Evolutionary conservation across 2,797 vertebrate species (phyloP).

Genomic region (Synaphobranchus kaupii): DNA sequence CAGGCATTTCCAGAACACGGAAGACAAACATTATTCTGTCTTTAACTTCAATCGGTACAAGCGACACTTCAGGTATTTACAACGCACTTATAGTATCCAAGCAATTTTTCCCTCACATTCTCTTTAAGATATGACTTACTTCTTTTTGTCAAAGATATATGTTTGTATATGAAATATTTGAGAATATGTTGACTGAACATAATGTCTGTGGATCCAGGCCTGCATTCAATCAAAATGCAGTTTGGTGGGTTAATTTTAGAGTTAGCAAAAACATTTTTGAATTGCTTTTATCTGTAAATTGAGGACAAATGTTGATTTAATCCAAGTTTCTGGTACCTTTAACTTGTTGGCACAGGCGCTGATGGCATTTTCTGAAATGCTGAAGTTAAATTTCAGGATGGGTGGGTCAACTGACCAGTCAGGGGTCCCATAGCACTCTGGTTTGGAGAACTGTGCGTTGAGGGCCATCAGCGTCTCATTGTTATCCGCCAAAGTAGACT

Average conservation of each 20-base stretch:
- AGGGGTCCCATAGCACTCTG: conserved; percentile 57
- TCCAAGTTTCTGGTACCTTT: conserved; percentile 49
- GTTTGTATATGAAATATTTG: not conserved
- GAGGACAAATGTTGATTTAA: not conserved
- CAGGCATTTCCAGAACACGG: not conserved
- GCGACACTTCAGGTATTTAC: not conserved
- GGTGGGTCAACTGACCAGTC: conserved; percentile 60
- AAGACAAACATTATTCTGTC: not conserved
- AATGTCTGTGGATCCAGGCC: not conserved
- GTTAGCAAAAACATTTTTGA: not conserved
- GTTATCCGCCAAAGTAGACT: conserved; percentile 66
- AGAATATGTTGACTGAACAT: not conserved
- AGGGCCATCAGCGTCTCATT: conserved; percentile 72
- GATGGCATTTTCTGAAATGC: conserved; percentile 56
- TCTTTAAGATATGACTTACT: not conserved
- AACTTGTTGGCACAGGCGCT: conserved; percentile 55
- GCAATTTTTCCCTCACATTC: not conserved
- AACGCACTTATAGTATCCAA: not conserved
- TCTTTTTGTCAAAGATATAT: not conserved
- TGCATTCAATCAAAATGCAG: not conserved
- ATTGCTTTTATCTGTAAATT: not conserved
- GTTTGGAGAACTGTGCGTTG: conserved; percentile 58
- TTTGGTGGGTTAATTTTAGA: not conserved
- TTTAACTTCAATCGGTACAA: not conserved
- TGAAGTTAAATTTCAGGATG: conserved; percentile 62